Conservation (phyloP, 2,113 vertebrate species). For the Triplophysa siluroides region DNA sequence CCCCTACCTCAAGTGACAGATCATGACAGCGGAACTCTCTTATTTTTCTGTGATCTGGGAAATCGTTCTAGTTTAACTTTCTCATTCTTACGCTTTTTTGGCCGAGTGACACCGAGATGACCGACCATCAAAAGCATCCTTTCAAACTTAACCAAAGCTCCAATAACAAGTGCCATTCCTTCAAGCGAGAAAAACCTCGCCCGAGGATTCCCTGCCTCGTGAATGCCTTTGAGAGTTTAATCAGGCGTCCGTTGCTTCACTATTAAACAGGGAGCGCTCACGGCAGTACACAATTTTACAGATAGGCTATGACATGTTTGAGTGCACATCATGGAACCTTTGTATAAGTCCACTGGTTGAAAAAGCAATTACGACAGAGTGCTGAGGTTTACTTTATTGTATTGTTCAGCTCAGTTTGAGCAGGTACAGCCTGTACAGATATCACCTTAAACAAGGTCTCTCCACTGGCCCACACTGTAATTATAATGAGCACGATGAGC, state of each 20-base stretch:
- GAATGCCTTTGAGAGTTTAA: constrained; percentile 45
- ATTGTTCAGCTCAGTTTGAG: constrained; percentile 30
- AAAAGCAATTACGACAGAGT: constrained; percentile 34
- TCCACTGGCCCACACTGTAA: constrained; percentile 28
- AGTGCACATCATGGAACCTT: constrained; percentile 30
- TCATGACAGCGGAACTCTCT: background rate
- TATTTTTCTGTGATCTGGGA: background rate
- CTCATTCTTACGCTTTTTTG: background rate
- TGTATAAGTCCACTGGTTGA: constrained; percentile 23
- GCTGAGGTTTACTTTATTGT: constrained; percentile 1
- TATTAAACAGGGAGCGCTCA: constrained; percentile 42
- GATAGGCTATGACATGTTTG: constrained; percentile 38
- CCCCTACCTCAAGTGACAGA: background rate
- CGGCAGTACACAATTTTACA: constrained; percentile 31
- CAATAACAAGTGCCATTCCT: constrained; percentile 19
- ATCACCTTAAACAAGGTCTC: constrained; percentile 25
- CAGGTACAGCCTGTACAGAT: constrained; percentile 17
- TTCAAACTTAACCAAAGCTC: constrained; percentile 20
- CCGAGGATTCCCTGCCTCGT: constrained; percentile 26
- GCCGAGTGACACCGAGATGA: background rate
- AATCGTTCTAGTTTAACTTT: background rate
- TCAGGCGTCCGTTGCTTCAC: constrained; percentile 35
- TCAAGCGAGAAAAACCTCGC: constrained; percentile 8
- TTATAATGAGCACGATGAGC: constrained; percentile 17
- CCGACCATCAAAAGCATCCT: constrained; percentile 28